Evolutionary conservation across 1,140 invertebrate genomes (phyloP), one percentile per base, ranked within the genome.

Genomic region (Plectrocnemia conspersa): DNA sequence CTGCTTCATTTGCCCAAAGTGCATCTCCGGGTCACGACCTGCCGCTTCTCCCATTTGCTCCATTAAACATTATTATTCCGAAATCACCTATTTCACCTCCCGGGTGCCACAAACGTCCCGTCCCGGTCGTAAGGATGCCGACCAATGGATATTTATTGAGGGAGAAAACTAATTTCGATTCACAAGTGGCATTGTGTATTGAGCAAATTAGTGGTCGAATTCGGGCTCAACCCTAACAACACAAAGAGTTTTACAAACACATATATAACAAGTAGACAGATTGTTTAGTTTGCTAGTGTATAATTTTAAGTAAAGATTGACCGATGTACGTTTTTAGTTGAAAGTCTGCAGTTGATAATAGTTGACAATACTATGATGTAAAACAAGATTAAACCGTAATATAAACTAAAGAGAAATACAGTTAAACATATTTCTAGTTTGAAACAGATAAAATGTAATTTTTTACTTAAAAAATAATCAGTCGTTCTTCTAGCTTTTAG

Each of bases 61-160:
- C 47, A 50, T 50, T 50, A 38, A 50, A 50, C 47, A 50, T 50
- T 29, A 38, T 50, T 50, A 50, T 35, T 35, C 47, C 47, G 6
- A 16, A 38, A 38, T 38, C 35, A 38, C 35, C 13, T 32, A 47
- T 7, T 27, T 25, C 5, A 16, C 45, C 45, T 2, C 25, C 13
- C 21, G 44, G 16, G n/a, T 23, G 6, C 15, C 44, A 16, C 22
- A 48, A 19, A 15, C 15, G 29, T 48, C 32, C 33, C 13, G n/a
- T 21, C 6, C 35, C 46, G 38, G 11, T 9, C 32, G 13, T 7
- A 19, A 6, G 33, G 13, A 21, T 10, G 33, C 35, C 1, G 22
- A 24, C 35, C 47, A 27, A 50, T 50, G 47, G 47, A 50, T 50
- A 50, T 50, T 50, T 50, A 50, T 50, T 16, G 47, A 24, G 46